These are phyloP conservation scores for Gobius niger DNA, from an alignment of 2,113 vertebrate species.

Conservation along the genomic window DNA sequence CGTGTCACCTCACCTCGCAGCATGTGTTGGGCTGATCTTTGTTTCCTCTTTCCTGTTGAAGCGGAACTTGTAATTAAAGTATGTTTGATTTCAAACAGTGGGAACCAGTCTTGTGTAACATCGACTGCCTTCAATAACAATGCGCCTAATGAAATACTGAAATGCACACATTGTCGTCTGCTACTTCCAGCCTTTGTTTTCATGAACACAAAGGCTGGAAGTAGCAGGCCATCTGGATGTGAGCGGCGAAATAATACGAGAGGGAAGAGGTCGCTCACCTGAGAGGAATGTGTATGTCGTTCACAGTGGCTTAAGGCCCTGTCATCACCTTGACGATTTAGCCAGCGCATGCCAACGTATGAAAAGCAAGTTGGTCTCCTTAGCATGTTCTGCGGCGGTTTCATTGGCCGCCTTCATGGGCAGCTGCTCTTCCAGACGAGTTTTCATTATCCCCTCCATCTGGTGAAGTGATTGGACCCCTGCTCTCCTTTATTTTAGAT, in stretches of 20 bases:
- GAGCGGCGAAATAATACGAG: background rate
- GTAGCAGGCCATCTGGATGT: background rate
- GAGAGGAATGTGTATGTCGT: background rate
- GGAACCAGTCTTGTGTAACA: background rate
- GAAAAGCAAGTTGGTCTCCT: too few relatives aligned
- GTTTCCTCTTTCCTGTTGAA: background rate
- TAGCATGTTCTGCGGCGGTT: too few relatives aligned
- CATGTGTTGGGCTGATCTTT: background rate
- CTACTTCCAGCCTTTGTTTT: background rate
- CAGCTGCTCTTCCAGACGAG: too few relatives aligned
- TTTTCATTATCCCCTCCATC: too few relatives aligned
- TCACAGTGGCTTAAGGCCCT: background rate
- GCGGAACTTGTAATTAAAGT: background rate
- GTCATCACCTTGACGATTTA: too few relatives aligned
- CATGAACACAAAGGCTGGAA: too few relatives aligned
- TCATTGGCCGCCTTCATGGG: too few relatives aligned
- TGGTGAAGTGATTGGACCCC: too few relatives aligned
- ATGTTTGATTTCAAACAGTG: background rate
- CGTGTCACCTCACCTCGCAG: too few relatives aligned
- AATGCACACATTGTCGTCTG: background rate
- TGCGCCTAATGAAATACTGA: background rate
- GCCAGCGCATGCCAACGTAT: too few relatives aligned
- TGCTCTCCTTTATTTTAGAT: too few relatives aligned
- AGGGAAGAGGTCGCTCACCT: background rate
- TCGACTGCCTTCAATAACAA: background rate